phyloP scores from a whole-genome alignment of 2,888 invertebrate species.

The Chouioia cunea region DNA sequence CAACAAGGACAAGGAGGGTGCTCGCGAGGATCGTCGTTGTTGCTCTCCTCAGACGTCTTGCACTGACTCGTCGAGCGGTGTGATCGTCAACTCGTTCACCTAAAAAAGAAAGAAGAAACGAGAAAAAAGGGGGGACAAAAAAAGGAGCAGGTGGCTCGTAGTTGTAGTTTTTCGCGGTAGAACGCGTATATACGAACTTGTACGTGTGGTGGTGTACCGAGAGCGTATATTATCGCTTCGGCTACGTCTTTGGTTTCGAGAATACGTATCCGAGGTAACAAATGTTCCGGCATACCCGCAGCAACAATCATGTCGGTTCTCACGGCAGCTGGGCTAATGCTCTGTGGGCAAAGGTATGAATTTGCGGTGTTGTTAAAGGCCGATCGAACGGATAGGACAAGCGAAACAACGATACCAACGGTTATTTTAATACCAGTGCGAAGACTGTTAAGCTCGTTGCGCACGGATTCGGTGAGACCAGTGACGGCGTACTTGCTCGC shows the following conservation, averaged over 20 bases:
- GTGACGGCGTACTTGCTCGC: conserved; percentile 71
- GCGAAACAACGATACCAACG: conserved; percentile 52
- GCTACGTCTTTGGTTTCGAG: conserved; percentile 53
- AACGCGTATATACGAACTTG: no score
- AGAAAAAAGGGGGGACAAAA: not conserved
- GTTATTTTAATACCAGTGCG: conserved; percentile 67
- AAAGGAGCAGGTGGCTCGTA: no score
- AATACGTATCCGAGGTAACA: conserved; percentile 30
- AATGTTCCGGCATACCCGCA: conserved; percentile 38
- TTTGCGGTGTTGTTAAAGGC: not conserved
- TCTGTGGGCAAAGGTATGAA: no score
- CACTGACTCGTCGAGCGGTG: conserved; percentile 32
- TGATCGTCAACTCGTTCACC: conserved; percentile 52
- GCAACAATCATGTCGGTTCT: conserved; percentile 56
- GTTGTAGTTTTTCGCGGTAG: no score
- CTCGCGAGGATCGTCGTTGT: no score
- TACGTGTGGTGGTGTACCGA: conserved; percentile 56
- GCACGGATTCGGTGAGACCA: conserved; percentile 69
- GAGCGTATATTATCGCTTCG: conserved; percentile 53
- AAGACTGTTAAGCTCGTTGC: conserved; percentile 68
- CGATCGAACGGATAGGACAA: no score
- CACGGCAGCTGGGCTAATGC: conserved; percentile 64
- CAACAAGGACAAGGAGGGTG: no score
- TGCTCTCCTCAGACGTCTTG: not conserved
- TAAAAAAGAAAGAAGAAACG: conserved; percentile 37